Evolutionary conservation across 2,797 vertebrate species (phyloP), one percentile per base, ranked within the genome.

Genomic region (Tolypeutes matacus): DNA sequence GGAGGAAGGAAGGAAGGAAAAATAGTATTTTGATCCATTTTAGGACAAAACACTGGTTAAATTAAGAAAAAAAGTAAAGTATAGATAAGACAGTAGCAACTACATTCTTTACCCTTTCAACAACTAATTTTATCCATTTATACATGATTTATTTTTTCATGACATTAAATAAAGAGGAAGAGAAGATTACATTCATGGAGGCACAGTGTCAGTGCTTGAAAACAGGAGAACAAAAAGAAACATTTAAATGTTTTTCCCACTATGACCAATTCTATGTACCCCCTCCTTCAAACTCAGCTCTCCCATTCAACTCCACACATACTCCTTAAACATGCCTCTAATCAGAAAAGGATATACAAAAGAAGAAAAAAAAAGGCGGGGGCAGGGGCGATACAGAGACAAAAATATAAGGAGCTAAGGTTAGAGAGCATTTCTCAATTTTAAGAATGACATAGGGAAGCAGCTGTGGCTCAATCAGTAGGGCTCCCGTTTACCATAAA

Each of bases 381-480:
- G 5, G 42, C 1, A 20, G 15, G 29, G 58, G 31, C 73, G n/a
- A 75, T 53, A 58, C 23, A 84, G 4, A 72, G 49, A 23, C 15
- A 46, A 76, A 88, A 53, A 6, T 58, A 5, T 39, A 69, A 53
- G 53, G 39, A 76, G 3, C 17, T 18, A n/a, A 56, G 21, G 9
- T 18, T 13, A 81, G 5, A 12, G 25, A 67, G 27, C 14, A 77
- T 25, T 72, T 92, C 27, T 95, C 62, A 92, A 15, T 62, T 62
- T 80, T 86, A 83, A 92, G 65, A 85, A 67, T 78, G 11, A 67
- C 75, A 49, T 27, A 73, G 89, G 91, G 91, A n/a, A n/a, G n/a
- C n/a, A n/a, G n/a, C n/a, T n/a, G n/a, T n/a, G n/a, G n/a, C n/a
- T n/a, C n/a, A n/a, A n/a, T n/a, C n/a, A n/a, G n/a, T n/a, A n/a